Percentiles rank a stretch among this genome's conserved stretches.
phyloP scores from a whole-genome alignment of 2,113 vertebrate species.

The Genyomyrus donnyi region DNA sequence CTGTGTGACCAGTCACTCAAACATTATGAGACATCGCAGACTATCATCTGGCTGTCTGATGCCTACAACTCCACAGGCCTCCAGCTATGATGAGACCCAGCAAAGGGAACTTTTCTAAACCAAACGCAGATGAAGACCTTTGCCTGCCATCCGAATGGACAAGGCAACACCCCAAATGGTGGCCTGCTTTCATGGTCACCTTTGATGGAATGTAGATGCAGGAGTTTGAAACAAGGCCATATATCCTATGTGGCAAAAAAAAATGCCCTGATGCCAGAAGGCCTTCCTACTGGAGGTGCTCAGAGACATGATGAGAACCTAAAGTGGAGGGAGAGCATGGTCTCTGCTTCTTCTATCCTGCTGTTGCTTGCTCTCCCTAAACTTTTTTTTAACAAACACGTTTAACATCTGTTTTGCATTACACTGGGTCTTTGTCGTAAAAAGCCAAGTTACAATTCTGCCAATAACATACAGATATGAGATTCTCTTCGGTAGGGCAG shows the following conservation, averaged over 20 bases:
- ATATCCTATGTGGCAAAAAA: neutral
- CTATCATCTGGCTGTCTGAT: neutral
- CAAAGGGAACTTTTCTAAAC: neutral
- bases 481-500: neutral
- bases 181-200: neutral
- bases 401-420: conserved; percentile 20
- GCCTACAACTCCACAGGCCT: neutral
- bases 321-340: neutral
- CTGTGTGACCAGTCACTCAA: neutral
- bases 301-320: neutral
- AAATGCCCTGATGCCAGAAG: neutral
- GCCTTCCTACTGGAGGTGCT: neutral
- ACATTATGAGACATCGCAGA: neutral
- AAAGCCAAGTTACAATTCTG: neutral
- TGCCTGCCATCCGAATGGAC: neutral
- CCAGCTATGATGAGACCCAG: neutral
- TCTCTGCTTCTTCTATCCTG: neutral
- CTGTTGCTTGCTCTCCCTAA: neutral
- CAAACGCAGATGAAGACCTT: neutral
- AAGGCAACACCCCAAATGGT: neutral
- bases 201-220: neutral
- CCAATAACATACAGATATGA: neutral
- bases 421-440: neutral
- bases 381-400: neutral
- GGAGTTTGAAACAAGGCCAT: neutral